phyloP scores from a whole-genome alignment of 2,888 invertebrate species.

The Cryptus armator region DNA sequence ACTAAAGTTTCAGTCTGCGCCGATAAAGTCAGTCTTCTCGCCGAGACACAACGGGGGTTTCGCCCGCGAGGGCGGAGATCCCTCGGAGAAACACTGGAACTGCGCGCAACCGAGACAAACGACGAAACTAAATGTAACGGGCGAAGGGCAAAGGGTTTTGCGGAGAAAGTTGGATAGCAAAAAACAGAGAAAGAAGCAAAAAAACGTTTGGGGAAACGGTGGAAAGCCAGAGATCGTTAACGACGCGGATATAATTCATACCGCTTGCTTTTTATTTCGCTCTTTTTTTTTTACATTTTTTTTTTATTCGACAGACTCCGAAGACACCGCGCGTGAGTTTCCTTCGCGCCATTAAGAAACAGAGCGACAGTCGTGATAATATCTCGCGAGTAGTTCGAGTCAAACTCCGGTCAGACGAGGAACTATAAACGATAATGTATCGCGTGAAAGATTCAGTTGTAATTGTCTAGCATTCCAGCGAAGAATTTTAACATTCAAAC shows the following conservation, averaged over 20 bases:
- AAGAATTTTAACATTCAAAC: too few relatives aligned
- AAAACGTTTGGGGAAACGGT: constrained; percentile 8
- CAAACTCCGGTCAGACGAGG: constrained; percentile 14
- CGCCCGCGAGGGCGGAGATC: constrained; percentile 5
- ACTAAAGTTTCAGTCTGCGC: constrained; percentile 51
- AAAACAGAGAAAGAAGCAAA: constrained; percentile 15
- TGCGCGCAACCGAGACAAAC: constrained; percentile 52
- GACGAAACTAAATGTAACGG: constrained; percentile 60
- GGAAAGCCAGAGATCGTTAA: constrained; percentile 53
- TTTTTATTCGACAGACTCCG: constrained; percentile 10
- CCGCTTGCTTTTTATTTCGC: constrained; percentile 28
- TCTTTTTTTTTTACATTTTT: constrained; percentile 29
- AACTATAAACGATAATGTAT: neutral
- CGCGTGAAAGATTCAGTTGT: too few relatives aligned
- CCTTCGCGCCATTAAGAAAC: constrained; percentile 8
- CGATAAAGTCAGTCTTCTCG: constrained; percentile 61
- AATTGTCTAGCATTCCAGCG: too few relatives aligned
- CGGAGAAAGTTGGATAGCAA: constrained; percentile 21
- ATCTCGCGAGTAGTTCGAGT: constrained; percentile 19
- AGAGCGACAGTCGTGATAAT: neutral
- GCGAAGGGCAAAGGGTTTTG: constrained; percentile 31
- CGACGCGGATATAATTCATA: constrained; percentile 56
- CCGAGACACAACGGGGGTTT: constrained; percentile 50
- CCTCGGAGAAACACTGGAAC: constrained; percentile 49
- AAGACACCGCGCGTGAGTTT: neutral